Percentiles rank a stretch among this genome's conserved stretches.
Evolutionary conservation across 2,888 invertebrate genomes (phyloP).

Genomic region (Strigamia crassipes): DNA sequence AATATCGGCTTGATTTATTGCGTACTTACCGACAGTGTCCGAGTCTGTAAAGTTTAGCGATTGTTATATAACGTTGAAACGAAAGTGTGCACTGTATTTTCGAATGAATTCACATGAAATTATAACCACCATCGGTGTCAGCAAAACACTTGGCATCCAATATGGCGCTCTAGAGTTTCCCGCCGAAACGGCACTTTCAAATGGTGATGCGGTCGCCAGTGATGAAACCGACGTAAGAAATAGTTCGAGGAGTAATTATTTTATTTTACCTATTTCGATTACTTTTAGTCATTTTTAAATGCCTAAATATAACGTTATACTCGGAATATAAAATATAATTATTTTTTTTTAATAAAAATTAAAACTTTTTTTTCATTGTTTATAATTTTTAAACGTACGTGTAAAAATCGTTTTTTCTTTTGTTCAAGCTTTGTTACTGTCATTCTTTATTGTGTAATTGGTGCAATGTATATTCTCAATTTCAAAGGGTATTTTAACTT

Average conservation of each 20-base stretch:
- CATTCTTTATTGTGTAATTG: too few relatives aligned
- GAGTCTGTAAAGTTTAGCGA: slow-evolving; percentile 7
- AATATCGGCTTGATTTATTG: slow-evolving; percentile 37
- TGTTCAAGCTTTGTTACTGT: too few relatives aligned
- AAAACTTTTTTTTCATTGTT: too few relatives aligned
- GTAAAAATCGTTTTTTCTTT: too few relatives aligned
- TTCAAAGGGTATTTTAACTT: too few relatives aligned
- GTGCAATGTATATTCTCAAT: too few relatives aligned
- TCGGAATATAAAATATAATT: too few relatives aligned
- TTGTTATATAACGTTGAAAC: slow-evolving; percentile 12
- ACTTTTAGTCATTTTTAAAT: background rate
- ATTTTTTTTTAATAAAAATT: too few relatives aligned
- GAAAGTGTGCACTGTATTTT: slow-evolving; percentile 10
- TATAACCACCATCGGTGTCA: slow-evolving; percentile 15
- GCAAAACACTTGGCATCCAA: slow-evolving; percentile 42
- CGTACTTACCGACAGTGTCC: slow-evolving; percentile 22
- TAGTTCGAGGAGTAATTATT: background rate
- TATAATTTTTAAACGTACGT: too few relatives aligned
- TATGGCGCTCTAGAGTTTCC: slow-evolving; percentile 44
- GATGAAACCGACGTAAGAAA: background rate
- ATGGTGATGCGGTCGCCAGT: background rate
- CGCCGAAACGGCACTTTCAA: slow-evolving; percentile 46
- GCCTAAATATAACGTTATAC: too few relatives aligned
- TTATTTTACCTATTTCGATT: background rate
- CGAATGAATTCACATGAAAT: slow-evolving; percentile 22